phyloP scores from a whole-genome alignment of 2,888 invertebrate species.

The Odontothrips loti region DNA sequence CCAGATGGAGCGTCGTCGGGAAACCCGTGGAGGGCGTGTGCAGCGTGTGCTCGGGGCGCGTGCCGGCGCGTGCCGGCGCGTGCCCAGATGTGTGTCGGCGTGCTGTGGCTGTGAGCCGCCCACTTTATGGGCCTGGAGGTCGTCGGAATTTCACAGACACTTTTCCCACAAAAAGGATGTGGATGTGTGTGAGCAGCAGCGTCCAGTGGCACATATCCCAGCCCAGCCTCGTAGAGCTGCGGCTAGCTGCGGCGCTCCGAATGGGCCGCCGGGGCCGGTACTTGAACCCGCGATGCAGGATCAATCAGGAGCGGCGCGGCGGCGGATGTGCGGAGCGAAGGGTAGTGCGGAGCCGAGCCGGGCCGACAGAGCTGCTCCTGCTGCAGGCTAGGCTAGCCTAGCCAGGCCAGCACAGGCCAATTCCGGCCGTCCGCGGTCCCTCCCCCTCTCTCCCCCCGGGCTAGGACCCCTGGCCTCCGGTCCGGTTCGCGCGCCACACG shows the following conservation, averaged over 20 bases:
- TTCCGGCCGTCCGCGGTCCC: too few relatives aligned
- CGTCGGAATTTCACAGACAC: conserved; percentile 8
- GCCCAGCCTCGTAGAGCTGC: neutral
- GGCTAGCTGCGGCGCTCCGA: neutral
- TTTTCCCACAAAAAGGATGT: conserved; percentile 18
- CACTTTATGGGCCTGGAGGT: neutral
- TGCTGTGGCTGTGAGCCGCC: neutral
- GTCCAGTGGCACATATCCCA: neutral
- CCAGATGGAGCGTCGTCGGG: neutral
- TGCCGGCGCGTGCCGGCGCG: neutral
- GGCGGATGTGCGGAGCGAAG: too few relatives aligned
- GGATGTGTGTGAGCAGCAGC: neutral
- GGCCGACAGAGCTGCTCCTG: too few relatives aligned
- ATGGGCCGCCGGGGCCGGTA: neutral
- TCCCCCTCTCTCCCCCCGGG: neutral
- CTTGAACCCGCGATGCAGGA: too few relatives aligned
- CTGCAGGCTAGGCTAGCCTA: too few relatives aligned
- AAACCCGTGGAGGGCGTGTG: neutral
- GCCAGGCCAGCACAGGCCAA: too few relatives aligned
- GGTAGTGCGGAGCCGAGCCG: too few relatives aligned
- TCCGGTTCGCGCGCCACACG: neutral
- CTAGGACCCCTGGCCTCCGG: neutral
- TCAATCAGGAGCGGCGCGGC: too few relatives aligned
- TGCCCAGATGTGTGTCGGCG: neutral
- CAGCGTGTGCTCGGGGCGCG: neutral